These are phyloP conservation scores for Rhagoletis zephyria DNA, from an alignment of 1,140 invertebrate species.

Conservation along the genomic window DNA sequence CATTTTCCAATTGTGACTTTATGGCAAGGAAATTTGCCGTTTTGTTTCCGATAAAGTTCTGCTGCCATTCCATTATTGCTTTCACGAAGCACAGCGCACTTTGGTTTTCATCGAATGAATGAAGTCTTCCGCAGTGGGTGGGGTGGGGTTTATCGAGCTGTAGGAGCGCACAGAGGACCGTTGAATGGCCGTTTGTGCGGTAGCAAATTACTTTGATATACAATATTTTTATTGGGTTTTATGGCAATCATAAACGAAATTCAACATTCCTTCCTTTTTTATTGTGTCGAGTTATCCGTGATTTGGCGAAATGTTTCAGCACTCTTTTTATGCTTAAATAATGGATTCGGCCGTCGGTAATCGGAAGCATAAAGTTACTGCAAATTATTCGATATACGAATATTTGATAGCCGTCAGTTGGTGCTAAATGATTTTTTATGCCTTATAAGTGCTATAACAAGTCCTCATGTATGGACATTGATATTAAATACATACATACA, in stretches of 20 bases:
- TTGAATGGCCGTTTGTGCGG: conserved; percentile 9
- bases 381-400: conserved; percentile 52
- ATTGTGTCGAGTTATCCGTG: conserved; percentile 19
- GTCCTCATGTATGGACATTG: background rate
- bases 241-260: conserved; percentile 46
- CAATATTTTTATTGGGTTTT: conserved; percentile 54
- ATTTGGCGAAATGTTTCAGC: conserved; percentile 27
- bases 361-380: conserved; percentile 21
- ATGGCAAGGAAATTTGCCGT: conserved; percentile 52
- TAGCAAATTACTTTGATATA: conserved; percentile 53
- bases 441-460: background rate
- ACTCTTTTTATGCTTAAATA: conserved; percentile 41
- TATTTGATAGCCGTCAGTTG: conserved; percentile 44
- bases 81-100: background rate
- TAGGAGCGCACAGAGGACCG: background rate
- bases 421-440: conserved; percentile 46
- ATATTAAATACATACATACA: background rate
- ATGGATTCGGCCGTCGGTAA: background rate
- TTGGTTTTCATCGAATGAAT: background rate
- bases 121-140: background rate
- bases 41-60: conserved; percentile 49
- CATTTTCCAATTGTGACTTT: conserved; percentile 27
- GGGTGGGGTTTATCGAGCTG: conserved; percentile 1
- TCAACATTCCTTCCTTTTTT: conserved; percentile 16
- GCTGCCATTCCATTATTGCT: conserved; percentile 6